These are phyloP conservation scores for Caenorhabditis virilis DNA, from an alignment of 2,888 invertebrate species.

Conservation along the genomic window DNA sequence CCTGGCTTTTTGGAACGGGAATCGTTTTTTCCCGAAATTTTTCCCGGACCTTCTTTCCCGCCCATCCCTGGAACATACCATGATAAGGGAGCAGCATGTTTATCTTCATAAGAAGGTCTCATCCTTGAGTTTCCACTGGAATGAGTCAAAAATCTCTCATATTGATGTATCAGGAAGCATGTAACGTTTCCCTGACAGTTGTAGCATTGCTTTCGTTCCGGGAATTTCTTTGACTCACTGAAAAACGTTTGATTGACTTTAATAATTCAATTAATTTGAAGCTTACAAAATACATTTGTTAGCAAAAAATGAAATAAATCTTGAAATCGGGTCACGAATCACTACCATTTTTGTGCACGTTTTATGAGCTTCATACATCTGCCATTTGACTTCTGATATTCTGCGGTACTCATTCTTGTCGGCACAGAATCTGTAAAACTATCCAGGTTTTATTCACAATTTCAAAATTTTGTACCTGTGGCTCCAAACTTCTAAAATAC, in stretches of 20 bases:
- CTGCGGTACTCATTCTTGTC: conserved; percentile 28
- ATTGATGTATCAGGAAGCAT: conserved; percentile 49
- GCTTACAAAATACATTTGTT: conserved; percentile 48
- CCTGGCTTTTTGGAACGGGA: too few relatives aligned
- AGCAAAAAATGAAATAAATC: conserved; percentile 52
- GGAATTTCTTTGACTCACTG: conserved; percentile 31
- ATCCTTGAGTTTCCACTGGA: conserved; percentile 11
- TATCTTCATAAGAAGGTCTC: conserved; percentile 29
- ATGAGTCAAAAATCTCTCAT: conserved; percentile 35
- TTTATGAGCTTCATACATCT: conserved; percentile 30
- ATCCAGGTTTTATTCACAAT: background rate
- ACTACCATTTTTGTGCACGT: conserved; percentile 21
- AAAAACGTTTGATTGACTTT: background rate
- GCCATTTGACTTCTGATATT: conserved; percentile 27
- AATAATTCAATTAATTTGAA: background rate
- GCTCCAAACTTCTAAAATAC: conserved; percentile 35
- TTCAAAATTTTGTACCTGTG: conserved; percentile 4
- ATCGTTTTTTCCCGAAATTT: too few relatives aligned
- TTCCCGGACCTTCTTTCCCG: too few relatives aligned
- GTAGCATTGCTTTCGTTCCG: conserved; percentile 39
- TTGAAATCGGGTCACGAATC: conserved; percentile 51
- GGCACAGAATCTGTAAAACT: conserved; percentile 22
- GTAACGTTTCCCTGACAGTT: conserved; percentile 51
- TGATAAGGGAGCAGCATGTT: conserved; percentile 28
- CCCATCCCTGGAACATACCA: too few relatives aligned